Conservation (phyloP, 2,113 vertebrate species). For the Sisor rabdophorus region DNA sequence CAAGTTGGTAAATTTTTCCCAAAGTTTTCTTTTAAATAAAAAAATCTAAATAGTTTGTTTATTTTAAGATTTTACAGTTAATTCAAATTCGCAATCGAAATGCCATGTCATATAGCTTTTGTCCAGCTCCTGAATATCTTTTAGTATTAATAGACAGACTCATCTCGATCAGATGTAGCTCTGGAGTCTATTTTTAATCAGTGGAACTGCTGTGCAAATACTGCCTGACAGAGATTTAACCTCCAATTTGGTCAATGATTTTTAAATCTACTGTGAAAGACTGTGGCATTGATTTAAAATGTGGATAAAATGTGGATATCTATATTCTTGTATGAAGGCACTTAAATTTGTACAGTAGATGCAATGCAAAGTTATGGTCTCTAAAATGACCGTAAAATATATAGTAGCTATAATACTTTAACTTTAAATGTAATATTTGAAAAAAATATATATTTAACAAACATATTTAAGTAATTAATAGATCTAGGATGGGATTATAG, state of each 20-base stretch:
- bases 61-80: not conserved
- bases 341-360: not conserved
- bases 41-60: too few relatives aligned
- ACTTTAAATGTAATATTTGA: not conserved
- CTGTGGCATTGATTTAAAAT: not conserved
- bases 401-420: not conserved
- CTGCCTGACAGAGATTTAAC: slow-evolving; percentile 57
- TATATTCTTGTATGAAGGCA: not conserved
- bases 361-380: not conserved
- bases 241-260: not conserved
- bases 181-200: slow-evolving; percentile 66
- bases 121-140: not conserved
- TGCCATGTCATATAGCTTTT: not conserved
- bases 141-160: slow-evolving; percentile 1
- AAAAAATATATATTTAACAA: not conserved
- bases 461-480: not conserved
- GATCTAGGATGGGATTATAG: not conserved
- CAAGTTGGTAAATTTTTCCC: too few relatives aligned
- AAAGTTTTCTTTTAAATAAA: too few relatives aligned
- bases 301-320: not conserved
- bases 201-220: slow-evolving; percentile 62
- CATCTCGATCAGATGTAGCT: slow-evolving; percentile 43
- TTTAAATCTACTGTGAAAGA: not conserved
- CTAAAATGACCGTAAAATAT: not conserved
- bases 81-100: not conserved